A percentile compares a stretch with the other conserved stretches of the same genome.
phyloP scores from a whole-genome alignment of 2,888 invertebrate genomes.

The Rapana venosa region DNA sequence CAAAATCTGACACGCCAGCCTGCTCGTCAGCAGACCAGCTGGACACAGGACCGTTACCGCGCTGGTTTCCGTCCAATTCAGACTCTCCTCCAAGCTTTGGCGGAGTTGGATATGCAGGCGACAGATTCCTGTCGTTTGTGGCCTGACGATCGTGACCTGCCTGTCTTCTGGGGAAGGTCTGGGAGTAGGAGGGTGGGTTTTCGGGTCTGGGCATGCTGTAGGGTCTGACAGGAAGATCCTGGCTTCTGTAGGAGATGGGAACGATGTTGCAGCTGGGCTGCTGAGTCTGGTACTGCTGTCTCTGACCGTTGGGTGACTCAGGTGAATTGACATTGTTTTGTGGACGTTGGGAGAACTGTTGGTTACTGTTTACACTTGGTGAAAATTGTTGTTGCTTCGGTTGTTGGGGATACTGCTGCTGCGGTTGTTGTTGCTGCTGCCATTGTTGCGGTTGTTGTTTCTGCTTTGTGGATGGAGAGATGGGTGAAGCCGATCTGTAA shows the following conservation, averaged over 20 bases:
- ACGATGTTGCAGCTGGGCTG: background rate
- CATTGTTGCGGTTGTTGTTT: background rate
- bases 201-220: slow-evolving; percentile 23
- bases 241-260: background rate
- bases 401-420: background rate
- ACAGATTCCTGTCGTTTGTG: background rate
- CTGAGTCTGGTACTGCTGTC: slow-evolving; percentile 2
- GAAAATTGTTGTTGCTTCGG: background rate
- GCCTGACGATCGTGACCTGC: background rate
- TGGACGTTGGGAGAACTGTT: background rate
- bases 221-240: background rate
- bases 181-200: slow-evolving; percentile 37
- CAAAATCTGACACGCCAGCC: slow-evolving; percentile 36
- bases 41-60: background rate
- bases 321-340: background rate
- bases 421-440: background rate
- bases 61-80: background rate
- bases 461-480: background rate
- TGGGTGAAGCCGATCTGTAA: background rate
- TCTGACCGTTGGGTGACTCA: background rate
- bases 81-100: background rate
- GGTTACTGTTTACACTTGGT: background rate
- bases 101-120: background rate
- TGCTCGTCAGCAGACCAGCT: background rate
- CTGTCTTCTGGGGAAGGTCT: slow-evolving; percentile 41